phyloP scores from a whole-genome alignment of 2,113 vertebrate species.

The Mirza zaza region DNA sequence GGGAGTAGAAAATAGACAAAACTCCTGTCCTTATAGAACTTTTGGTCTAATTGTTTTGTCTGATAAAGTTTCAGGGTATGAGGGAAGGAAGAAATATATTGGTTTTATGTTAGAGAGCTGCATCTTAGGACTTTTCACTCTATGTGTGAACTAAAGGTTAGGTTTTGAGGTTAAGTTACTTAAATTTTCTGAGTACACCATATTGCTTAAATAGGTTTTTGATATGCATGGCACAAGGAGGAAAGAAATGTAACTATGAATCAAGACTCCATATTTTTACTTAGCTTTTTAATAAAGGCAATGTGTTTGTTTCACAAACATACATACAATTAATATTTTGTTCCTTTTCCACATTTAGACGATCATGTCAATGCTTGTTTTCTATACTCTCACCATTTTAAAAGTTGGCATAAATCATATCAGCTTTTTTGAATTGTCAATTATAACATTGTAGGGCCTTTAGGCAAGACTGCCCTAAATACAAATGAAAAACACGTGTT shows the following conservation, averaged over 20 bases:
- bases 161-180: neutral
- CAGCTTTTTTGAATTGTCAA: neutral
- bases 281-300: conserved; percentile 23
- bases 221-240: neutral
- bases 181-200: neutral
- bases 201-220: neutral
- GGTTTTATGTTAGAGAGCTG: neutral
- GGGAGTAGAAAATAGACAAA: neutral
- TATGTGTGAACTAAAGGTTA: neutral
- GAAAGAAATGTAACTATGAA: neutral
- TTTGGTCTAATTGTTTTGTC: neutral
- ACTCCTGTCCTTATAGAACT: neutral
- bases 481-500: neutral
- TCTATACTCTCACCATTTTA: neutral
- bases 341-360: neutral
- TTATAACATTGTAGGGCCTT: neutral
- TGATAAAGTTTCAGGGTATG: neutral
- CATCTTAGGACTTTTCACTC: neutral
- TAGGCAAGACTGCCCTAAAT: neutral
- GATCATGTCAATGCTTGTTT: neutral
- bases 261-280: conserved; percentile 21
- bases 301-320: neutral
- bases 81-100: neutral
- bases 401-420: neutral
- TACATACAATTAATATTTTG: neutral